Evolutionary conservation across 2,888 invertebrate species (phyloP).

Genomic region (Limnephilus marmoratus): DNA sequence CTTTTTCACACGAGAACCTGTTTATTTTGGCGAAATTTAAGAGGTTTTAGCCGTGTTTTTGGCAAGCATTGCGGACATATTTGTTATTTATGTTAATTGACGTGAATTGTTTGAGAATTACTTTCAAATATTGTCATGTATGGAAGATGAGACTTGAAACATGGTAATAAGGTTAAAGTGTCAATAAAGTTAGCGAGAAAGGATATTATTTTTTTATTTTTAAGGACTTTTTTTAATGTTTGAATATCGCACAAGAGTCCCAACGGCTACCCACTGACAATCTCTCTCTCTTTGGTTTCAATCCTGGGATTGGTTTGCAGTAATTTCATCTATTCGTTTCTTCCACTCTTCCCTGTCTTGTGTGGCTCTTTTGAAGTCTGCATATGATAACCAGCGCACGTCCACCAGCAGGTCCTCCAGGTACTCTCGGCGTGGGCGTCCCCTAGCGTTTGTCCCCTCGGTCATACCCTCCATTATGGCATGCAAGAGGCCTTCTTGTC

Average conservation of each 20-base stretch:
- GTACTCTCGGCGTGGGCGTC: too few relatives aligned
- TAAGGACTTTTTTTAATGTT: too few relatives aligned
- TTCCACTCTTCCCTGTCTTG: too few relatives aligned
- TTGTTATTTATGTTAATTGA: neutral
- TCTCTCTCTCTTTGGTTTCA: too few relatives aligned
- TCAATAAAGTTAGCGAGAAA: neutral
- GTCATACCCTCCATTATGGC: too few relatives aligned
- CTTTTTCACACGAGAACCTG: conserved; percentile 7
- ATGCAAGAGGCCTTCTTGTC: too few relatives aligned
- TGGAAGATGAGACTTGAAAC: neutral
- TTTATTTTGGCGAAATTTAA: neutral
- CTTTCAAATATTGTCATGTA: neutral
- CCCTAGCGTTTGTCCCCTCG: too few relatives aligned
- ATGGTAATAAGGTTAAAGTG: neutral
- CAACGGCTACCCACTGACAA: neutral
- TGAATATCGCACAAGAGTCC: neutral
- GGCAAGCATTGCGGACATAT: neutral
- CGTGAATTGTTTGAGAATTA: neutral
- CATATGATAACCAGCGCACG: too few relatives aligned
- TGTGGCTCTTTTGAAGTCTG: too few relatives aligned
- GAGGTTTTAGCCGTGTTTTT: neutral
- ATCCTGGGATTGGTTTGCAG: too few relatives aligned
- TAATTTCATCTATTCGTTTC: too few relatives aligned
- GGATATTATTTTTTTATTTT: neutral
- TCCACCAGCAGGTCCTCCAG: too few relatives aligned